A percentile compares a stretch with the other conserved stretches of the same genome.
Evolutionary conservation across 2,797 vertebrate genomes (phyloP).

Genomic region (Xiphorhynchus erythropygius): DNA sequence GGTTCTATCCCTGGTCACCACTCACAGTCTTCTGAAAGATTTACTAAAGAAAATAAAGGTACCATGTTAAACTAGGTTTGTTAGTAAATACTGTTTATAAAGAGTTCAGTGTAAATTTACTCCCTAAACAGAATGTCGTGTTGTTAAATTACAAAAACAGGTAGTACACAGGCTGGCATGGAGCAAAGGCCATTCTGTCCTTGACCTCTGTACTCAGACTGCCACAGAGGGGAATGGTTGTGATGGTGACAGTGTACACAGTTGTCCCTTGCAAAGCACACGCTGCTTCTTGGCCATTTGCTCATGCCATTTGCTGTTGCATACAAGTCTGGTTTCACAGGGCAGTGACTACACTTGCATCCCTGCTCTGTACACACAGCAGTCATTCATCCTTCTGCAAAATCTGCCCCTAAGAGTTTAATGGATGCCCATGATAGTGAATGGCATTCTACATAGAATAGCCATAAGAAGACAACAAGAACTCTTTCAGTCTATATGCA

Average conservation of each 20-base stretch:
- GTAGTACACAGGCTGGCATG: background rate
- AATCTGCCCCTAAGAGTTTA: background rate
- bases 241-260: background rate
- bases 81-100: background rate
- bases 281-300: background rate
- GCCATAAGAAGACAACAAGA: background rate
- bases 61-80: background rate
- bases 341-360: background rate
- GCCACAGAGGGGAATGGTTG: slow-evolving; percentile 27
- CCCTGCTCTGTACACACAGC: background rate
- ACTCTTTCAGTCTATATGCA: background rate
- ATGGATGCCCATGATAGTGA: background rate
- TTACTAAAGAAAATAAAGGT: background rate
- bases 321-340: background rate
- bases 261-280: background rate
- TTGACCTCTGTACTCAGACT: slow-evolving; percentile 52
- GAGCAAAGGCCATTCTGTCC: slow-evolving; percentile 22
- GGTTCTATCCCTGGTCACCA: background rate
- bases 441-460: background rate
- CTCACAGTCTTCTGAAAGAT: background rate
- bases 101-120: background rate
- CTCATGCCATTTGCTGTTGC: background rate
- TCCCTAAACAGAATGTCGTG: background rate
- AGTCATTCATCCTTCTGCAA: background rate
- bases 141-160: background rate